Base-by-base conservation (phyloP, 2,888 invertebrate species). In the Pasiphila rectangulata region DNA sequence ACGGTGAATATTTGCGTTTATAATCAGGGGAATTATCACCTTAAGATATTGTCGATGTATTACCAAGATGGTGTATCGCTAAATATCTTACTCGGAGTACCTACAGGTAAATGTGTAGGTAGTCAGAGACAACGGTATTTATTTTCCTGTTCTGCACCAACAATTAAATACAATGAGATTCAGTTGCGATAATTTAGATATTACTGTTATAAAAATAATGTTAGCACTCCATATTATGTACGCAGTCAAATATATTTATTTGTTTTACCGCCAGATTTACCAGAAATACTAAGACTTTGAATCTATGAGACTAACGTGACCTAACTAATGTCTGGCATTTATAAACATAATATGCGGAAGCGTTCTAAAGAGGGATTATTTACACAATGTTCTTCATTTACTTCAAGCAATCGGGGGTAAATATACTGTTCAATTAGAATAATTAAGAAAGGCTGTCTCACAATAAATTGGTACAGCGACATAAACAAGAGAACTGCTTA, bases 21-120 rank as follows among this genome's bases (percentile, higher is more conserved):
- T 70, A 79, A 83, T 81, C 74, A 77, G 72, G 69, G 72, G 70
- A 79, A 83, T 82, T 82, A 77, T 78, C 84, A 83, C 82, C 72
- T 76, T 59, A 51, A 24, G 56, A 55, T 63, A 64, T 61, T 63
- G 61, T 55, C 67, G 69, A 75, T 74, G 67, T 69, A 36, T 74
- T 70, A 63, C 69, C 64, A 67, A 71, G 67, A 69, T 69, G 9
- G 43, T 10, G 24, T 49, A 66, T 73, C 62, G 76, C 75, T 77
- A 78, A 81, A 80, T 73, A 73, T 75, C 37, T 20, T 20, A 20
- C 21, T n/a, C n/a, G n/a, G n/a, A n/a, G n/a, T n/a, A n/a, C n/a
- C n/a, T n/a, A n/a, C 12, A 12, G 13, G 27, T 13, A 13, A 27
- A 27, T n/a, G n/a, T n/a, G n/a, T 27, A 27, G 7, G 13, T 27